Evolutionary conservation across 1,140 invertebrate species (phyloP).

Genomic region (Melipona quadrifasciata): DNA sequence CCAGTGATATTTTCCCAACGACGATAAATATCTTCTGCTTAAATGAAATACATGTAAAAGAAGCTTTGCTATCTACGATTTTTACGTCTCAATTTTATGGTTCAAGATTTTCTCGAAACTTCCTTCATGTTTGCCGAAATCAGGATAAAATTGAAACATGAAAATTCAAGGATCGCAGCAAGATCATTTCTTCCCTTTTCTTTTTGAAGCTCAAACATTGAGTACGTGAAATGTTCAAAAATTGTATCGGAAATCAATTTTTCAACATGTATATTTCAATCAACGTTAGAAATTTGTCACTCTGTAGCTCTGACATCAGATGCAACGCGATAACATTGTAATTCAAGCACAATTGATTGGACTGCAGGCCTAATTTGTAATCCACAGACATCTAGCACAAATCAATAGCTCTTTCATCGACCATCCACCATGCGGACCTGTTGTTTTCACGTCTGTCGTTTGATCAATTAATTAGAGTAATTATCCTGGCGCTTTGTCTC

Average conservation of each 20-base stretch:
- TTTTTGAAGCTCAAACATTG: too few species aligned
- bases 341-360: conserved; percentile 54
- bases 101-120: too few species aligned
- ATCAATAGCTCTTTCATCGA: conserved; percentile 59
- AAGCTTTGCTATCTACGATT: too few species aligned
- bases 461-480: conserved; percentile 51
- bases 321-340: conserved; percentile 38
- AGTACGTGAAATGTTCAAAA: not conserved
- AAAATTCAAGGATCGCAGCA: too few species aligned
- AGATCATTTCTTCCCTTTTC: too few species aligned
- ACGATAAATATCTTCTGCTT: too few species aligned
- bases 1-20: too few species aligned
- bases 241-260: not conserved
- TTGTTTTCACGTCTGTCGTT: conserved; percentile 42
- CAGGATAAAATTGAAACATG: too few species aligned
- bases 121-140: too few species aligned
- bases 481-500: conserved; percentile 17
- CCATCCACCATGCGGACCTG: conserved; percentile 19
- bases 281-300: not conserved
- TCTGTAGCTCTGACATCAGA: not conserved
- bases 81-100: too few species aligned
- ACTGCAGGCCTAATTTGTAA: conserved; percentile 65
- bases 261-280: not conserved
- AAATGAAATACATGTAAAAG: too few species aligned
- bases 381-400: conserved; percentile 48